These are phyloP conservation scores for Gymnocheta viridis DNA, from an alignment of 2,888 invertebrate species.

Conservation along the genomic window DNA sequence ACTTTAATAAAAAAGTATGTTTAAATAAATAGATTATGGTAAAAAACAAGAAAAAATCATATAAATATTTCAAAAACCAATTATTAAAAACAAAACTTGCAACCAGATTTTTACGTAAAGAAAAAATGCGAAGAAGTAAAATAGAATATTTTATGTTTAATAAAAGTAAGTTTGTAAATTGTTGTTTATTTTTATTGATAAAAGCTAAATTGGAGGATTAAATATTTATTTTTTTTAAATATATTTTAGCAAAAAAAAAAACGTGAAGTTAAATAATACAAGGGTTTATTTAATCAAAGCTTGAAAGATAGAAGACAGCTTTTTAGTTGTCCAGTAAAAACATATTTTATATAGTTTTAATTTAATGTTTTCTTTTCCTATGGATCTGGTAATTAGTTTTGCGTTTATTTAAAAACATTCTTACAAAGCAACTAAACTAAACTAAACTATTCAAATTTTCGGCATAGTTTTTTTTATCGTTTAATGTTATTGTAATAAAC, in stretches of 20 bases:
- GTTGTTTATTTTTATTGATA: slow-evolving; percentile 44
- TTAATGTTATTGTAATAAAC: not conserved
- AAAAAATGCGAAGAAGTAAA: slow-evolving; percentile 42
- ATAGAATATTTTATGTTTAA: slow-evolving; percentile 44
- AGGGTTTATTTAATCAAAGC: not conserved
- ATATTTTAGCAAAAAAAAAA: slow-evolving; percentile 47
- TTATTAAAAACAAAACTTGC: slow-evolving; percentile 27
- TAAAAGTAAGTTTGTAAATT: slow-evolving; percentile 40
- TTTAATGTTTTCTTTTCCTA: not conserved
- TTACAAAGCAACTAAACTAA: too few species aligned
- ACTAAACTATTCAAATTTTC: not conserved
- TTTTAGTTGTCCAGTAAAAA: not conserved
- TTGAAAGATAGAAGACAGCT: not conserved
- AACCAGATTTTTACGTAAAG: slow-evolving; percentile 33
- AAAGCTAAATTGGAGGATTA: slow-evolving; percentile 63
- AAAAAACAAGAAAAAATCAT: slow-evolving; percentile 23
- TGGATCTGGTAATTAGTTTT: too few species aligned
- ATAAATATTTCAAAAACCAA: not conserved
- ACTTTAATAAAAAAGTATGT: slow-evolving; percentile 2
- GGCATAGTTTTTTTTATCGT: not conserved
- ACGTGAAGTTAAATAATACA: slow-evolving; percentile 26
- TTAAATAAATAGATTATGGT: slow-evolving; percentile 29
- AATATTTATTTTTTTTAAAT: slow-evolving; percentile 49
- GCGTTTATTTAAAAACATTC: too few species aligned
- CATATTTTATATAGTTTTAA: not conserved